These are phyloP conservation scores for Phataginus tetradactyla DNA, from an alignment of 2,797 vertebrate genomes.

Conservation along the genomic window DNA sequence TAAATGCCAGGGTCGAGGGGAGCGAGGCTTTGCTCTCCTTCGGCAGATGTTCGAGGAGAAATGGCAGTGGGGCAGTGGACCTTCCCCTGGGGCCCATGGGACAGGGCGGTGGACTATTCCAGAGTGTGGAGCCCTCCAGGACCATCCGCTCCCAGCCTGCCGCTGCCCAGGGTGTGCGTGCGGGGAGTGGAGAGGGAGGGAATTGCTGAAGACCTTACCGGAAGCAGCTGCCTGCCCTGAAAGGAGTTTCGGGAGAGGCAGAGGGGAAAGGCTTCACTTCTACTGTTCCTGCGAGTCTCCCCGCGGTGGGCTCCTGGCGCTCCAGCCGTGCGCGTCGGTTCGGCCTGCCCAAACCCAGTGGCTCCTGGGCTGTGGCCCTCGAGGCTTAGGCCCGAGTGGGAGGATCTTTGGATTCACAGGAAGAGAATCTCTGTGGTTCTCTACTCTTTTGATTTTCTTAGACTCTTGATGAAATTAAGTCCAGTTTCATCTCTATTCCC, in stretches of 20 bases:
- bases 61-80: neutral
- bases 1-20: rapidly evolving
- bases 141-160: neutral
- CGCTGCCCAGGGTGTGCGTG: too few species aligned
- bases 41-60: neutral
- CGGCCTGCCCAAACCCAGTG: neutral
- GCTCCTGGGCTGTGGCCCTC: neutral
- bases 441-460: neutral
- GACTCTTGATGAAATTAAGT: neutral
- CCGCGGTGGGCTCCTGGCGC: neutral
- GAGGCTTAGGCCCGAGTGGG: neutral
- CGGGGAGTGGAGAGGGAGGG: rapidly evolving
- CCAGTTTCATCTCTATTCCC: neutral
- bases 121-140: neutral
- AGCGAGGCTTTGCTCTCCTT: neutral
- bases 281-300: too few species aligned
- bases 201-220: neutral
- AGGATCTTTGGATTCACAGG: neutral
- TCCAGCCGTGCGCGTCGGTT: neutral
- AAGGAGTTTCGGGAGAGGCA: rapidly evolving
- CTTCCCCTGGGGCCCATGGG: rapidly evolving
- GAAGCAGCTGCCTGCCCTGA: neutral
- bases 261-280: neutral
- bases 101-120: neutral
- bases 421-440: neutral